Evolutionary conservation across 2,888 invertebrate genomes (phyloP).

Genomic region (Lasioglossum morio): DNA sequence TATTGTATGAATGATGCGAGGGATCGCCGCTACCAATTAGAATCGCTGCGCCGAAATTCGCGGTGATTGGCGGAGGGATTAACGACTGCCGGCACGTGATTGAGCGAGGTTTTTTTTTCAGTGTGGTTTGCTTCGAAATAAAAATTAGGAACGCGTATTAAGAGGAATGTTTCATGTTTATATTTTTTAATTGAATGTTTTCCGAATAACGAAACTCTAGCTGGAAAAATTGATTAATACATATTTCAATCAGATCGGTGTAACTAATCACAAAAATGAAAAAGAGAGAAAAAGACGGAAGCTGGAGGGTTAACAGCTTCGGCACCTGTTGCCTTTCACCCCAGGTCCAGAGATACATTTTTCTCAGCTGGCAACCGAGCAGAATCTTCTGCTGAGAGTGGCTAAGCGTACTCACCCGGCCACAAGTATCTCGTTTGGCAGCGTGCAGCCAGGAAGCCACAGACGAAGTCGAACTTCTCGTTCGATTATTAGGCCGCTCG

Average conservation of each 20-base stretch:
- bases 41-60: conserved; percentile 29
- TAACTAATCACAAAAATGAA: no score
- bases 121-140: not conserved
- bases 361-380: not conserved
- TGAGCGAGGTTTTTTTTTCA: not conserved
- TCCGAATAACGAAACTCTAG: no score
- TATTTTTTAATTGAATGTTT: no score
- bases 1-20: conserved; percentile 48
- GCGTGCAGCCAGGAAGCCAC: not conserved
- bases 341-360: not conserved
- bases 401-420: not conserved
- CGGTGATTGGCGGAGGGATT: conserved; percentile 32
- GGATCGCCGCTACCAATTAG: conserved; percentile 45
- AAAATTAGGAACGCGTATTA: not conserved
- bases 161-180: no score
- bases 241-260: no score
- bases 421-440: conserved; percentile 13
- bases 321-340: not conserved
- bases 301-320: not conserved
- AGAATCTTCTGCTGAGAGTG: not conserved
- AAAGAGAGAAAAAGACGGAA: not conserved
- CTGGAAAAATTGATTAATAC: no score
- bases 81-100: conserved; percentile 4
- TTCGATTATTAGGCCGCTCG: not conserved
- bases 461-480: not conserved